Evolutionary conservation across 2,888 invertebrate species (phyloP), one percentile per base, ranked within the genome.

Genomic region (Cephus pygmeus): DNA sequence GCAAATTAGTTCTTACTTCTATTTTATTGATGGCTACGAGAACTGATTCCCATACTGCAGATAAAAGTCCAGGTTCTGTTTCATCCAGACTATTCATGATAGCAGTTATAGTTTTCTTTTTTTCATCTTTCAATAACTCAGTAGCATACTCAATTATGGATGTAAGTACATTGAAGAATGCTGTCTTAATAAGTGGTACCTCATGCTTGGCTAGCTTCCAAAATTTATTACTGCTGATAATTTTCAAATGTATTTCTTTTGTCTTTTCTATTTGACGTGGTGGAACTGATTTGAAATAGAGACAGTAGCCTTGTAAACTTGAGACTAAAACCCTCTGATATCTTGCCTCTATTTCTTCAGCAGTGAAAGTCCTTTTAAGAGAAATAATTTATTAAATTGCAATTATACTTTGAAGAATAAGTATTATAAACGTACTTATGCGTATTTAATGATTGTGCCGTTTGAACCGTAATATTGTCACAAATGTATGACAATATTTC

Each of bases 401-500:
- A 87, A 95, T 95, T 83, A 94, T 93, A 85, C 96, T 96, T 86
- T 96, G 96, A 4, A 93, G 88, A 11, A 93, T 92, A 23, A 93
- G 91, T 74, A 92, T 92, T 86, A 94, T 93, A 31, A 71, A 87
- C 89, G 84, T 87, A 92, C 92, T 93, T 94, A 34, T 93, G 91
- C 80, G 92, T 92, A 69, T 92, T 92, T 33, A 94, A 87, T 6
- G 93, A 93, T 79, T 94, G 92, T 0, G 94, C 91, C 12, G 93
- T 93, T 82, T 94, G 94, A 73, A 93, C 92, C 33, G 94, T 93
- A 36, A 97, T 91, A 88, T 95, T 96, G 77, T 96, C 96, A 76
- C 93, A 92, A n/a, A 97, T 93, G 83, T 95, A 95, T 35, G 93
- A 92, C 36, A 97, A 86, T 79, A 98, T 95, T 92, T 98, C 98